These are phyloP conservation scores for Drosophila neotestacea DNA, from an alignment of 2,888 invertebrate species.

Conservation along the genomic window DNA sequence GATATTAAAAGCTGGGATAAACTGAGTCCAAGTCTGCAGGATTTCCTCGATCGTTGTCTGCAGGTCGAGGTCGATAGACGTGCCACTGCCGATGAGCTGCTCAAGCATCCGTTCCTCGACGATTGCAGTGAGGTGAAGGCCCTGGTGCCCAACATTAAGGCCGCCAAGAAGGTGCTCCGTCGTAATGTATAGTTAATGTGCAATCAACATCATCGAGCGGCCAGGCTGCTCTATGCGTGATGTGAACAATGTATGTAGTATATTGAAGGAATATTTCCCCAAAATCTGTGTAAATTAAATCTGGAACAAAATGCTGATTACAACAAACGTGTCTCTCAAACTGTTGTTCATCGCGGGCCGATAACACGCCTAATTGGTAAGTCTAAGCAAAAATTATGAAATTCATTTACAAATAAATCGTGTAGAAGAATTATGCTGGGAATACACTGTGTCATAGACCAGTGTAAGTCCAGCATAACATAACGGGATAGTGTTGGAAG, in stretches of 20 bases:
- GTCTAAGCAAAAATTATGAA: conserved; percentile 14
- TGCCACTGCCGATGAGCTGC: conserved; percentile 93
- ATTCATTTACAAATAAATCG: background rate
- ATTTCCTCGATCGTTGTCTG: conserved; percentile 95
- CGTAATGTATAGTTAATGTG: conserved; percentile 82
- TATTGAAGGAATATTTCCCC: conserved; percentile 24
- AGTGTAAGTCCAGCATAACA: too few species aligned
- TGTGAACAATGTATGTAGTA: conserved; percentile 38
- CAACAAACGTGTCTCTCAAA: background rate
- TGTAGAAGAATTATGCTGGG: background rate
- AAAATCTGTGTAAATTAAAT: conserved; percentile 57
- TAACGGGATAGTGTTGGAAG: background rate
- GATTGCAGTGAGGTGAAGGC: conserved; percentile 93
- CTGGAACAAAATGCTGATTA: conserved; percentile 78
- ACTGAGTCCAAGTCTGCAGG: conserved; percentile 91
- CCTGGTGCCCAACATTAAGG: conserved; percentile 94
- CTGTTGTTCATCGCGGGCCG: conserved; percentile 48
- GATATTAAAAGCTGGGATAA: conserved; percentile 93
- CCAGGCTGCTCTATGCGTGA: conserved; percentile 74
- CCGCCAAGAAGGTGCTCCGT: conserved; percentile 93
- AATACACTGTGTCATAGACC: too few species aligned
- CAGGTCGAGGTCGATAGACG: conserved; percentile 95
- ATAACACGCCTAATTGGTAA: conserved; percentile 51
- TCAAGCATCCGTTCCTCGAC: conserved; percentile 96
- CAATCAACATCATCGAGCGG: conserved; percentile 72